phyloP scores from a whole-genome alignment of 2,113 vertebrate species.

The Calyptomena viridis region DNA sequence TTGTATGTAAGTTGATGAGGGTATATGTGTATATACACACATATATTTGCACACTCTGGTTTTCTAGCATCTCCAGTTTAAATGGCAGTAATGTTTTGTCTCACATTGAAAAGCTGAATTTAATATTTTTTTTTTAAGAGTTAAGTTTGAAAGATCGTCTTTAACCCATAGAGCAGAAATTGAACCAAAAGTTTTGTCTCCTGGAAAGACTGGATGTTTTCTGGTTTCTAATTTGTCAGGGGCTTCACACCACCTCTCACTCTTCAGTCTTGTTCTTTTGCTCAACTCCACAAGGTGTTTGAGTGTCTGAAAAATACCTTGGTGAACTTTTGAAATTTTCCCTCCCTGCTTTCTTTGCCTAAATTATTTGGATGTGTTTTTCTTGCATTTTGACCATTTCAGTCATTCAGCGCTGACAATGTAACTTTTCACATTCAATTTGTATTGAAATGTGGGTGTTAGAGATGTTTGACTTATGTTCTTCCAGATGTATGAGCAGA shows the following conservation, averaged over 20 bases:
- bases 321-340: background rate
- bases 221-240: background rate
- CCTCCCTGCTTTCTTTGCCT: background rate
- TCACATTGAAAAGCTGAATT: background rate
- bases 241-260: background rate
- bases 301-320: background rate
- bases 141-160: background rate
- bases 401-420: background rate
- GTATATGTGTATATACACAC: rapidly evolving
- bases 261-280: background rate
- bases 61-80: background rate
- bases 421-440: background rate
- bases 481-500: background rate
- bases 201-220: background rate
- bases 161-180: background rate
- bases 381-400: background rate
- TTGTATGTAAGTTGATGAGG: background rate
- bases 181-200: background rate
- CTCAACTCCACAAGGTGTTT: background rate
- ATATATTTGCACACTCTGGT: background rate
- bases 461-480: conserved; percentile 1
- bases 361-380: background rate
- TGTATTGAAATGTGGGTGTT: background rate
- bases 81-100: background rate
- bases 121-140: background rate